Conservation (phyloP, 2,888 invertebrate genomes). For the Aspidiotus rigidus region DNA sequence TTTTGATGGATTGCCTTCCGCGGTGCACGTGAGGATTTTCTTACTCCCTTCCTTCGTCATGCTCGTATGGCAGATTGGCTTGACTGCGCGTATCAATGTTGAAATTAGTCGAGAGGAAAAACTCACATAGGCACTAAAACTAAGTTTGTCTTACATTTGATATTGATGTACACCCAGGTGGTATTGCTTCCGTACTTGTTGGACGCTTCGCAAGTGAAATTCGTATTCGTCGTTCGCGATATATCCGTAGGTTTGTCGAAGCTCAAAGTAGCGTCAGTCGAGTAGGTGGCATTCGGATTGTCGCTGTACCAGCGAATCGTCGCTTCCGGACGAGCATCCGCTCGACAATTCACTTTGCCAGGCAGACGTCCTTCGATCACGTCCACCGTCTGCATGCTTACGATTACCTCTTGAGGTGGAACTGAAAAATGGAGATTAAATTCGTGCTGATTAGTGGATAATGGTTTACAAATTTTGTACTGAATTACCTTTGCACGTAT, state of each 20-base stretch:
- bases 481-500: background rate
- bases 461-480: background rate
- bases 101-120: background rate
- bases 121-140: background rate
- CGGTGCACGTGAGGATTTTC: constrained; percentile 69
- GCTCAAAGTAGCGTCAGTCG: constrained; percentile 48
- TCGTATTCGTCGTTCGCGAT: constrained; percentile 61
- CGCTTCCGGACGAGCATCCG: constrained; percentile 60
- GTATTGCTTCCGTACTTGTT: constrained; percentile 67
- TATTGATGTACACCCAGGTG: constrained; percentile 62
- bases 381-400: constrained; percentile 50
- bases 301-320: constrained; percentile 63
- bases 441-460: too few relatives aligned
- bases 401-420: constrained; percentile 76
- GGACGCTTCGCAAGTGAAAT: constrained; percentile 66
- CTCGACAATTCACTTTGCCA: constrained; percentile 51
- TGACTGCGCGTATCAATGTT: constrained; percentile 39
- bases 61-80: constrained; percentile 73
- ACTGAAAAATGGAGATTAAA: constrained; percentile 45
- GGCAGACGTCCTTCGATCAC: constrained; percentile 52
- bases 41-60: constrained; percentile 52
- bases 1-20: constrained; percentile 67
- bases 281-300: constrained; percentile 44
- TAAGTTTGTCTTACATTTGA: constrained; percentile 63
- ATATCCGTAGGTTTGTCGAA: constrained; percentile 60